phyloP scores from a whole-genome alignment of 2,888 invertebrate genomes.

The Polymixis flavicincta region DNA sequence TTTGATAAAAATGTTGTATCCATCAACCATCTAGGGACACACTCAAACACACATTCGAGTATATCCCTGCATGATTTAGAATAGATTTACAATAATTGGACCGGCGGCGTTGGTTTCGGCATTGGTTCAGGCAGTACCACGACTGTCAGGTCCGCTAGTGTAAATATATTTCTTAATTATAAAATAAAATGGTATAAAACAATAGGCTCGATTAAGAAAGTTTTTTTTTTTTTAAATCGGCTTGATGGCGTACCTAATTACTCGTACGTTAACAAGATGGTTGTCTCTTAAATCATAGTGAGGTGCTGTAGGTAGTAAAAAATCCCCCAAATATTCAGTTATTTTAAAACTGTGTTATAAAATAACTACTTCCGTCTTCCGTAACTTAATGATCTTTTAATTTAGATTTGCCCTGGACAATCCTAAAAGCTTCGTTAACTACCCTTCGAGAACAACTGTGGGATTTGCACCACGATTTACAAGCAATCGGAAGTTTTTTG shows the following conservation, averaged over 20 bases:
- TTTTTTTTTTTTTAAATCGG: neutral
- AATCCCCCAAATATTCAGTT: neutral
- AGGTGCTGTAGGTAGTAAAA: neutral
- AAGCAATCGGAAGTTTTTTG: conserved; percentile 83
- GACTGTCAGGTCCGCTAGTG: no score
- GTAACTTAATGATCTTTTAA: conserved; percentile 2
- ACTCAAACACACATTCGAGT: no score
- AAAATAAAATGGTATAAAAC: neutral
- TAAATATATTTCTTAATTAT: no score
- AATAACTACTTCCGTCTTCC: neutral
- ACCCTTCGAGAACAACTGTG: conserved; percentile 82
- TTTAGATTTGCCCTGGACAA: conserved; percentile 78
- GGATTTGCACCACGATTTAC: conserved; percentile 81
- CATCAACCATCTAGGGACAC: no score
- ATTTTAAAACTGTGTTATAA: neutral
- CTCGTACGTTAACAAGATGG: neutral
- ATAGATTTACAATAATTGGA: no score
- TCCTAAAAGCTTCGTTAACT: conserved; percentile 77
- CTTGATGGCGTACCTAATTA: neutral
- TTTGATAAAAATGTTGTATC: no score
- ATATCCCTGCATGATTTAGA: no score
- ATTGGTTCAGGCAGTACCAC: no score
- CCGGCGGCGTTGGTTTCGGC: no score
- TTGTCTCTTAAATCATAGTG: neutral
- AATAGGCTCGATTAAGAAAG: neutral